phyloP scores from a whole-genome alignment of 2,888 invertebrate species.

The Cabera pusaria region DNA sequence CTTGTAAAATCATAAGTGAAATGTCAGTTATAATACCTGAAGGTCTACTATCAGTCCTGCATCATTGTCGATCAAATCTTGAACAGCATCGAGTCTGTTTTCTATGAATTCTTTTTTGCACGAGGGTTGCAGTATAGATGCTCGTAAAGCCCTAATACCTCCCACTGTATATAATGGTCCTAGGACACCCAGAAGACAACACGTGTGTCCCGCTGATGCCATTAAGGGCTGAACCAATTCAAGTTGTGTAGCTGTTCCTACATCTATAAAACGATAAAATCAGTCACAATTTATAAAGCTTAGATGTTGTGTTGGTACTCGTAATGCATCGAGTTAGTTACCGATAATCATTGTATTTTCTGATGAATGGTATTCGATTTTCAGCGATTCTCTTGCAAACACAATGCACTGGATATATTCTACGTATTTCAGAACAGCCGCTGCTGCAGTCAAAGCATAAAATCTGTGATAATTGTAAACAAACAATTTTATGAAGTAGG shows the following conservation, averaged over 20 bases:
- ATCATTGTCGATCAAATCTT: conserved; percentile 88
- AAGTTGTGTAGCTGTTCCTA: conserved; percentile 90
- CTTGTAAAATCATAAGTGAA: too few relatives aligned
- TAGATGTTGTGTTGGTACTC: too few relatives aligned
- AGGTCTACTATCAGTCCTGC: conserved; percentile 85
- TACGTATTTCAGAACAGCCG: conserved; percentile 92
- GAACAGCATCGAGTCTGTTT: conserved; percentile 88
- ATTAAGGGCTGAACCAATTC: conserved; percentile 86
- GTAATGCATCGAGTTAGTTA: too few relatives aligned
- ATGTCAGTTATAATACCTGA: too few relatives aligned
- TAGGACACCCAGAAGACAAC: conserved; percentile 69
- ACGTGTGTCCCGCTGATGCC: conserved; percentile 67
- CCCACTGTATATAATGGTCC: conserved; percentile 79
- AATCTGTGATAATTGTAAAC: too few relatives aligned
- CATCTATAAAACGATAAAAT: conserved; percentile 81
- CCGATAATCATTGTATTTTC: conserved; percentile 93
- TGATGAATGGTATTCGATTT: conserved; percentile 91
- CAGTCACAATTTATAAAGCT: not conserved
- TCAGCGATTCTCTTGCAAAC: conserved; percentile 89
- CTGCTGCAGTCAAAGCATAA: conserved; percentile 92
- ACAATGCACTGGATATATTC: conserved; percentile 90
- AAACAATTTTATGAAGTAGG: too few relatives aligned
- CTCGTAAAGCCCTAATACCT: conserved; percentile 90
- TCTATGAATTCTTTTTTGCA: conserved; percentile 86
- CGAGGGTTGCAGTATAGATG: conserved; percentile 91